A percentile compares a stretch with the other conserved stretches of the same genome.
Conservation (phyloP, 2,113 vertebrate species). For the Oryzias curvinotus region DNA sequence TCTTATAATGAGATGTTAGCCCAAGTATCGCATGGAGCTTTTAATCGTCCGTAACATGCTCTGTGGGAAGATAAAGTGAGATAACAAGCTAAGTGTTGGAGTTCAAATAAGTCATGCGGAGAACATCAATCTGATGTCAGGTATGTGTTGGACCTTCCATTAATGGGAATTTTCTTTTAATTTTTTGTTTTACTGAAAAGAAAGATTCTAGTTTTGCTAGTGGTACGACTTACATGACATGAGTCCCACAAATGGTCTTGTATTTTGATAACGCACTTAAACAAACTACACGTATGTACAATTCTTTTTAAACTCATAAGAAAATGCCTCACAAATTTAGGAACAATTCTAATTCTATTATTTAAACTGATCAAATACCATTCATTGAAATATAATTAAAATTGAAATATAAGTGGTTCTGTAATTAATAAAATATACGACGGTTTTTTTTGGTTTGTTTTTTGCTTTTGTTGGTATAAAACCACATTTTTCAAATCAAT, state of each 20-base stretch:
- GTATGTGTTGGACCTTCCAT: constrained; percentile 18
- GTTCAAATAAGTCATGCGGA: constrained; percentile 63
- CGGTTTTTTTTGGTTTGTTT: not conserved
- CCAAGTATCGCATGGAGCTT: constrained; percentile 73
- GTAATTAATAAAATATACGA: not conserved
- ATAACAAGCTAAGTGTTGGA: constrained; percentile 73
- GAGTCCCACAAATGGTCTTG: too few relatives aligned
- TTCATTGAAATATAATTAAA: too few relatives aligned
- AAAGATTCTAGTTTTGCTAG: too few relatives aligned
- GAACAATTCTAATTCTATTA: too few relatives aligned
- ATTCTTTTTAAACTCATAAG: too few relatives aligned
- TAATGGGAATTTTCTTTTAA: not conserved
- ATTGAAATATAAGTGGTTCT: too few relatives aligned
- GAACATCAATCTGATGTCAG: constrained; percentile 41
- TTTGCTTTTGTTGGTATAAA: constrained; percentile 1
- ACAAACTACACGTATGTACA: too few relatives aligned
- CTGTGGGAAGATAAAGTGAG: constrained; percentile 73
- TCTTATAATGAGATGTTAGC: constrained; percentile 72
- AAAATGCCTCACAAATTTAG: too few relatives aligned
- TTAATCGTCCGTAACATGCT: constrained; percentile 75
- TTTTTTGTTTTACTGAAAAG: too few relatives aligned
- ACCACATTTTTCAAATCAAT: constrained; percentile 32
- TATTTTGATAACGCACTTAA: too few relatives aligned
- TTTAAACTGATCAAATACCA: too few relatives aligned
- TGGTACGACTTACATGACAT: too few relatives aligned